phyloP scores from a whole-genome alignment of 2,113 vertebrate genomes.

The Sturnira hondurensis region DNA sequence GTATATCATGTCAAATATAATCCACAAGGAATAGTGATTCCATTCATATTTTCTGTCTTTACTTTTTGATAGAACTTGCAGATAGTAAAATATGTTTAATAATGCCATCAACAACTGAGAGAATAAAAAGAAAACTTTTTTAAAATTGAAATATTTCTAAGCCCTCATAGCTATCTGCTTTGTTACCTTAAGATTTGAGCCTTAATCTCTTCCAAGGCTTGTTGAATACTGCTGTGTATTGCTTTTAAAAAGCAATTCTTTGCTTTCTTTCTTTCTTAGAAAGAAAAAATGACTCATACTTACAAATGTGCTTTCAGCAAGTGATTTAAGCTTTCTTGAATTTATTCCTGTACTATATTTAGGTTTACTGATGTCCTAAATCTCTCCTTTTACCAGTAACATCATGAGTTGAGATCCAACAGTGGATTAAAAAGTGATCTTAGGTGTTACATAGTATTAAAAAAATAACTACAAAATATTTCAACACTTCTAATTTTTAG shows the following conservation, averaged over 20 bases:
- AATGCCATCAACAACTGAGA: neutral
- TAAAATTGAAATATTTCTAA: slow-evolving; percentile 8
- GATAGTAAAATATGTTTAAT: neutral
- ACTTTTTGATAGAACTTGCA: neutral
- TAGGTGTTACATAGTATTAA: neutral
- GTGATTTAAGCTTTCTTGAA: neutral
- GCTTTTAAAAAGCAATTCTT: no score
- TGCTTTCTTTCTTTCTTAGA: no score
- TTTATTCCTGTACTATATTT: neutral
- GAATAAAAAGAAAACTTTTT: slow-evolving; percentile 19
- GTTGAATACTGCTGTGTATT: neutral
- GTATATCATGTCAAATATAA: neutral
- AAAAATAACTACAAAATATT: neutral
- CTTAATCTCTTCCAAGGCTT: slow-evolving; percentile 36
- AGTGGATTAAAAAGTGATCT: neutral
- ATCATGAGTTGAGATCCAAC: neutral
- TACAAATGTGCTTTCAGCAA: neutral
- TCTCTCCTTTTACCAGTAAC: neutral
- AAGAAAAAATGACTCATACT: neutral
- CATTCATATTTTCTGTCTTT: slow-evolving; percentile 20
- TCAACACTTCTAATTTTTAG: neutral
- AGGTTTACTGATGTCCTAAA: neutral
- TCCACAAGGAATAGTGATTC: slow-evolving; percentile 32
- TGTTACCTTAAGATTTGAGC: slow-evolving; percentile 6
- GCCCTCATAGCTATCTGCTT: neutral